Conservation (phyloP, 1,140 invertebrate genomes). For the Agrilus planipennis region DNA sequence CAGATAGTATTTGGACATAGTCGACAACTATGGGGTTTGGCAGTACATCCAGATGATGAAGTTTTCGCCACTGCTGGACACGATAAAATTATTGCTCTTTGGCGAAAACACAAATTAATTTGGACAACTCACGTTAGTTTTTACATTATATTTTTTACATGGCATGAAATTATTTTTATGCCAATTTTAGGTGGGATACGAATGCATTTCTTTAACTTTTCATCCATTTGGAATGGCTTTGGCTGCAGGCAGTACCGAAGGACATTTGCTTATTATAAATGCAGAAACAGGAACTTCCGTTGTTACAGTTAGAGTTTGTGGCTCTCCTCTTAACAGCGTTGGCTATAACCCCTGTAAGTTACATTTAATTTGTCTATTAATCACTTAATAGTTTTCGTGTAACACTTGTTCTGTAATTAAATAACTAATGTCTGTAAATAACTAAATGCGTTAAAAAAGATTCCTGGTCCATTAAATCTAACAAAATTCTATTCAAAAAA, state of each 20-base stretch:
- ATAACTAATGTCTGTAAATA: too few relatives aligned
- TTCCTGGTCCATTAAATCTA: too few relatives aligned
- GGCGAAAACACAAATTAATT: conserved; percentile 74
- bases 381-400: too few relatives aligned
- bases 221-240: conserved; percentile 78
- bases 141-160: background rate
- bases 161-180: background rate
- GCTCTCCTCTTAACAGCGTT: conserved; percentile 70
- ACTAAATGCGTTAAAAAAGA: too few relatives aligned
- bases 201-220: conserved; percentile 72
- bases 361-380: background rate
- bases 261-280: conserved; percentile 74
- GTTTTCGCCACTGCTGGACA: conserved; percentile 86
- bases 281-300: conserved; percentile 70
- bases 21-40: conserved; percentile 79
- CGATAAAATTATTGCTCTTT: conserved; percentile 82
- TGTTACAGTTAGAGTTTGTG: conserved; percentile 73
- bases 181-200: conserved; percentile 51
- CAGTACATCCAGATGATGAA: conserved; percentile 81
- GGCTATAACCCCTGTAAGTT: conserved; percentile 72
- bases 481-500: too few relatives aligned
- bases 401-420: too few relatives aligned
- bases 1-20: conserved; percentile 85
- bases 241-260: conserved; percentile 79
- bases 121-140: conserved; percentile 71